Evolutionary conservation across 2,113 vertebrate genomes (phyloP).

Genomic region (Sclerurus mexicanus): DNA sequence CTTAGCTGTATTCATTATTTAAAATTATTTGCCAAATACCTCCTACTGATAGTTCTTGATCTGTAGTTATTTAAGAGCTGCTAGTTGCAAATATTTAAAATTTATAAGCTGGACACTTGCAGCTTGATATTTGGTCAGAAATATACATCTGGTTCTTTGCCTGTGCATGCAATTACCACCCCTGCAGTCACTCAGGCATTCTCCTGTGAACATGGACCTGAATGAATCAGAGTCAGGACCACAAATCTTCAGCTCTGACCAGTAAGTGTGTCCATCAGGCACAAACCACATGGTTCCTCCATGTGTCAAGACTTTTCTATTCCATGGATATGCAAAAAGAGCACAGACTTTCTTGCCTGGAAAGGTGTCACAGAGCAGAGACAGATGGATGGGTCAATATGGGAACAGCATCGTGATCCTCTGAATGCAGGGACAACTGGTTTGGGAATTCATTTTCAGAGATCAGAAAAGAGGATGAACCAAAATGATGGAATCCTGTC

Average conservation of each 20-base stretch:
- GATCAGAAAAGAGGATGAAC: background rate
- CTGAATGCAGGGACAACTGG: background rate
- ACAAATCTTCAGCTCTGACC: background rate
- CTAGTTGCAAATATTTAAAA: background rate
- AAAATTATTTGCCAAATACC: conserved; percentile 1
- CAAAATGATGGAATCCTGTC: background rate
- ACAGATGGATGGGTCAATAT: background rate
- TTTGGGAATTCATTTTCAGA: background rate
- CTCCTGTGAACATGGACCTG: background rate
- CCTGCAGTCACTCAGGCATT: background rate
- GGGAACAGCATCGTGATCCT: rapidly evolving
- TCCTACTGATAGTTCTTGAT: background rate
- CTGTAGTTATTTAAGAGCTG: background rate
- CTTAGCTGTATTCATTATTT: background rate
- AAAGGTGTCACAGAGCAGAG: background rate
- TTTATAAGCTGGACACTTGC: background rate
- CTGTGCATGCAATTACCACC: background rate
- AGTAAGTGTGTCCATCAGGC: background rate
- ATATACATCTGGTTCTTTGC: background rate
- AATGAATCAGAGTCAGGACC: background rate
- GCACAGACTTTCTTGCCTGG: background rate
- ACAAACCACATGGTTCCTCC: background rate
- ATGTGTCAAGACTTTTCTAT: background rate
- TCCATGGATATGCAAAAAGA: background rate
- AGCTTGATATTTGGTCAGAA: background rate